Base-by-base conservation (phyloP, 2,888 invertebrate species). In the Tenthredo amoena region DNA sequence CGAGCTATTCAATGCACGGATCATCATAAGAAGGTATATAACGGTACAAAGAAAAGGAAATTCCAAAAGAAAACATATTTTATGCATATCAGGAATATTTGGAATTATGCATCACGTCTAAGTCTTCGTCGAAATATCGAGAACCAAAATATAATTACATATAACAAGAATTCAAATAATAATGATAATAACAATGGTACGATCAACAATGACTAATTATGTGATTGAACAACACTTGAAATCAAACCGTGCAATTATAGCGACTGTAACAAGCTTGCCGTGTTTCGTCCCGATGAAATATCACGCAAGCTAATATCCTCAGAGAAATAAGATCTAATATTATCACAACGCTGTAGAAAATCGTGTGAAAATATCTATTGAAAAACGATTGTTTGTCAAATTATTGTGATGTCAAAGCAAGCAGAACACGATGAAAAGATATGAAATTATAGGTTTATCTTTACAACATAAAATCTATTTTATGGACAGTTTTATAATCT, bases 171-270 rank as follows among this genome's bases (percentile, higher is more conserved):
- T 34, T 34, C 1, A 15, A 68, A 68, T 34, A 18, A 18, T 12
- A 34, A 68, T 34, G 15, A 34, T 34, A 68, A 68, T 68, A 68
- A 68, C 18, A 68, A 34, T 68, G 7, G n/a, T n/a, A 65, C 4
- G 65, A 26, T 10, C 7, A 34, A 68, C 18, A 68, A 68, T 26
- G 34, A 68, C 68, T 74, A 74, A 43, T 74, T 2, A 43, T 74
- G 43, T 43, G 26, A 37, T 40, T 55, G 55, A 21, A 43, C 21
- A 43, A 74, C 72, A 74, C 12, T 74, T 18, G n/a, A 74, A 74
- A 74, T 74, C 1, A 74, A 74, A 74, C 21, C 72, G 43, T 74
- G 72, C 72, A 74, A 74, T 74, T 74, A 15, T 12, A 74, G n/a
- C 72, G 43, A 43, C 72, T 43, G 43, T 74, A 9, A 74, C 4